These are phyloP conservation scores for Pogonocichla stellata DNA, from an alignment of 2,113 vertebrate genomes.

Conservation along the genomic window DNA sequence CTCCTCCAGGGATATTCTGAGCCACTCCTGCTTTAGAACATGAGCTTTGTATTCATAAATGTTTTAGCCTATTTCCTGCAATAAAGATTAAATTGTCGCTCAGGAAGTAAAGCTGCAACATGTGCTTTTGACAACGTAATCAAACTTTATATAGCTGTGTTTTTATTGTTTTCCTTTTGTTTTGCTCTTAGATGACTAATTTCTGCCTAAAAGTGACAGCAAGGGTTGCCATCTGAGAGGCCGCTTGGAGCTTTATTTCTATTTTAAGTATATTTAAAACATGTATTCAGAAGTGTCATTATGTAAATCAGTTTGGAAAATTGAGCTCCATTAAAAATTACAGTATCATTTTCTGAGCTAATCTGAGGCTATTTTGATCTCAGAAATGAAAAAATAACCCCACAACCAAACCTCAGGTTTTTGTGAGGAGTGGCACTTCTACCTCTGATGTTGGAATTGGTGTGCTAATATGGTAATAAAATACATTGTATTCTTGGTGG, in stretches of 20 bases:
- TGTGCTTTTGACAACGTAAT: background rate
- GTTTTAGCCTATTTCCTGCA: slow-evolving; percentile 1
- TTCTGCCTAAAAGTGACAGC: slow-evolving; percentile 5
- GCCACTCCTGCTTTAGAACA: background rate
- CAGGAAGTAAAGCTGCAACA: slow-evolving; percentile 23
- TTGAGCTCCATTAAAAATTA: slow-evolving; percentile 41
- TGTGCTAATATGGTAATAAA: background rate
- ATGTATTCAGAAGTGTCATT: slow-evolving; percentile 33
- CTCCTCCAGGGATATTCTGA: background rate
- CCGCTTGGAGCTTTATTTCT: slow-evolving; percentile 31
- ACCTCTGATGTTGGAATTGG: background rate
- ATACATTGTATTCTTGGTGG: background rate
- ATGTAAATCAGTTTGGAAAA: slow-evolving; percentile 52
- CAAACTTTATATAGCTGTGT: slow-evolving; percentile 45
- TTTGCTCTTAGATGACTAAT: slow-evolving; percentile 36
- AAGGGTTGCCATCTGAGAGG: background rate
- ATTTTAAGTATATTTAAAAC: slow-evolving; percentile 45
- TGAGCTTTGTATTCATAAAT: background rate
- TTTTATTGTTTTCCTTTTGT: slow-evolving; percentile 59
- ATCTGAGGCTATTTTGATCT: slow-evolving; percentile 44
- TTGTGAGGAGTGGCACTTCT: background rate
- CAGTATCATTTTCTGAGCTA: slow-evolving; percentile 39
- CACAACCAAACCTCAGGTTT: background rate
- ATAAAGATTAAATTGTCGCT: slow-evolving; percentile 25
- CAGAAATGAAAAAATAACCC: background rate